These are phyloP conservation scores for Menura novaehollandiae DNA, from an alignment of 2,113 vertebrate genomes.

Conservation along the genomic window DNA sequence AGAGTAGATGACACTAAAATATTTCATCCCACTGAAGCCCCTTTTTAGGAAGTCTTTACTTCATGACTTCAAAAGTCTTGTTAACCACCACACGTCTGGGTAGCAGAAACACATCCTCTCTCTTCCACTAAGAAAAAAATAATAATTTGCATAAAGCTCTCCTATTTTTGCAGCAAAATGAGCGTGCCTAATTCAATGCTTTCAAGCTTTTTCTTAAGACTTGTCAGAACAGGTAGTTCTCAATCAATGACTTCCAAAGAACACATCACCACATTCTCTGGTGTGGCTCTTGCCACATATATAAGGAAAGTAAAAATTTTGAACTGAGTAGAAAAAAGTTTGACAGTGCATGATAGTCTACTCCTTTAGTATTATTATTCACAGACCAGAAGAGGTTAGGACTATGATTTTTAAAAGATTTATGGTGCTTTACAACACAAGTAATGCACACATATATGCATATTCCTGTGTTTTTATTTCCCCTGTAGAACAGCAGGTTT, in stretches of 20 bases:
- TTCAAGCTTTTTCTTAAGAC: neutral
- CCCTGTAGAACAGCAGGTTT: neutral
- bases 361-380: neutral
- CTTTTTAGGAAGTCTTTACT: neutral
- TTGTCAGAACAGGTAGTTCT: neutral
- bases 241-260: neutral
- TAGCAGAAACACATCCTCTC: neutral
- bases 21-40: neutral
- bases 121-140: neutral
- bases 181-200: neutral
- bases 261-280: neutral
- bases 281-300: neutral
- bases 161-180: neutral
- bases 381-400: neutral
- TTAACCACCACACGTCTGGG: neutral
- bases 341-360: neutral
- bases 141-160: neutral
- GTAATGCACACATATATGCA: neutral
- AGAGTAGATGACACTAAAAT: neutral
- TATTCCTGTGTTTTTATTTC: neutral
- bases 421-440: neutral
- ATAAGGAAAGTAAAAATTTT: neutral
- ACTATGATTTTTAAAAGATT: neutral
- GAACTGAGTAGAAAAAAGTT: neutral
- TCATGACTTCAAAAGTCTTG: neutral